Evolutionary conservation across 1,140 invertebrate species (phyloP), one percentile per base, ranked within the genome.

Genomic region (Acromyrmex echinatior): DNA sequence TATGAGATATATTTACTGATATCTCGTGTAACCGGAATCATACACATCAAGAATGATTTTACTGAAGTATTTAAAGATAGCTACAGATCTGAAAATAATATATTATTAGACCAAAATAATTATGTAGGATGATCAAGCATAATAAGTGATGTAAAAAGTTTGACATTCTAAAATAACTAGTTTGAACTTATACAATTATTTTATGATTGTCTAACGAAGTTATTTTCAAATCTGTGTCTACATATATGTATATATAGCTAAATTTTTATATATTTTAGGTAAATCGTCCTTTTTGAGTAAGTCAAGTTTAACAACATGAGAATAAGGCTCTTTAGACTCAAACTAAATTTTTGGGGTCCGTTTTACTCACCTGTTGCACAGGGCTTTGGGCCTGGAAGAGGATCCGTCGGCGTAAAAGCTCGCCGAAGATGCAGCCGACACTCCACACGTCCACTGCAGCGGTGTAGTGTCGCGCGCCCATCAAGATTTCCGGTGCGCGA

Each of bases 351-450:
- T 58, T 3, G 16, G 25, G 28, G n/a, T 25, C 2, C 16, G 6
- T 49, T 3, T 21, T 21, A 73, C 91, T 94, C 94, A 98, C 98
- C 97, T 99, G 98, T 95, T 99, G 98, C 86, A 99, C 98, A 3
- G 99, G 98, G 94, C 97, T 99, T 94, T 98, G 98, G 31, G 98
- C 99, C 96, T 99, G 99, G 96, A 99, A 99, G 35, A 99, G 96
- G 91, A 99, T 99, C 85, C 99, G 96, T 79, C 99, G 96, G 63
- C 98, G 98, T 1, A 99, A 96, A 28, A 99, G 96, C 95, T 99
- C 99, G 9, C 99, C 99, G 94, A 99, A 99, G 92, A 99, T 99
- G 95, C 99, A 99, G n/a, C 99, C 99, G 39, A 99, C 99, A 63
- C 98, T 99, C 99, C 99, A 99, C 18, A 99, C 98, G 94, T 99